phyloP scores from a whole-genome alignment of 2,113 vertebrate genomes.

The Oncorhynchus clarkii region DNA sequence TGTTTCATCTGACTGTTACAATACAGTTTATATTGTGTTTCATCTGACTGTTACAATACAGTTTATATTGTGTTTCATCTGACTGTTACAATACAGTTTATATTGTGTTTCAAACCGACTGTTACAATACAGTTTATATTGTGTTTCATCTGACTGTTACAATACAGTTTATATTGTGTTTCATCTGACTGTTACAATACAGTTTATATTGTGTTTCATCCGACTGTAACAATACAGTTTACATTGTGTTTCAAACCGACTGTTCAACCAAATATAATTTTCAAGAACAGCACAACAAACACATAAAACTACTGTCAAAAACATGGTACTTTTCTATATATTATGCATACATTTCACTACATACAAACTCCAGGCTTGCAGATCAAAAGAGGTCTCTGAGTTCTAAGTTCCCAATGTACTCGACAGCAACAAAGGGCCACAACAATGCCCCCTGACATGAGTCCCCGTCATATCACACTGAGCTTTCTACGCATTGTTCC shows the following conservation, averaged over 20 bases:
- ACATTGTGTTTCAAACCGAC: background rate
- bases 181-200: background rate
- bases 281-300: background rate
- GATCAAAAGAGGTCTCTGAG: conserved; percentile 55
- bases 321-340: too few relatives aligned
- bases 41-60: too few relatives aligned
- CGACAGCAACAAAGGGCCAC: conserved; percentile 59
- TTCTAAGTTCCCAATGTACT: conserved; percentile 56
- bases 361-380: conserved; percentile 28
- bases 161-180: background rate
- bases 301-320: background rate
- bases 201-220: too few relatives aligned
- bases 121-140: too few relatives aligned
- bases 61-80: too few relatives aligned
- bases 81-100: too few relatives aligned
- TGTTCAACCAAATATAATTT: background rate
- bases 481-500: conserved; percentile 62
- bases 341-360: background rate
- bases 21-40: too few relatives aligned
- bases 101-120: too few relatives aligned
- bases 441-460: conserved; percentile 68
- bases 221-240: background rate
- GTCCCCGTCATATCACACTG: conserved; percentile 65
- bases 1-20: too few relatives aligned
- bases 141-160: background rate